These are phyloP conservation scores for Otus sunia DNA, from an alignment of 2,113 vertebrate genomes.

Conservation along the genomic window DNA sequence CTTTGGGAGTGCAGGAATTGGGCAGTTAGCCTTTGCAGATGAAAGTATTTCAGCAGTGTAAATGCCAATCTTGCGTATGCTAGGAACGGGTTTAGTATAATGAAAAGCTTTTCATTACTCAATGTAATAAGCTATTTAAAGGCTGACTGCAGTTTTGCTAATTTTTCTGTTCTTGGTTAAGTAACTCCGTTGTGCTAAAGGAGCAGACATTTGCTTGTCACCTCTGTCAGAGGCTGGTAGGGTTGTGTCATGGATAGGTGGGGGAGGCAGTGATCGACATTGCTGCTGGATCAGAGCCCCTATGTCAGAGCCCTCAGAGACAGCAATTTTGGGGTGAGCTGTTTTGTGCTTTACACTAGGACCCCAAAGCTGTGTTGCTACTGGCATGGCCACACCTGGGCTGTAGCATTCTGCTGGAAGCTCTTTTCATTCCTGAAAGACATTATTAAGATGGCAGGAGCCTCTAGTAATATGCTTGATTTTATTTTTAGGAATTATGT, in stretches of 20 bases:
- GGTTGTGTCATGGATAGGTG: background rate
- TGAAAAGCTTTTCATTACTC: background rate
- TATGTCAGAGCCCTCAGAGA: background rate
- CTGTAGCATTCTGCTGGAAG: background rate
- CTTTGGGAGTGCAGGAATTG: background rate
- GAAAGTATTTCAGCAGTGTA: background rate
- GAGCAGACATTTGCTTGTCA: background rate
- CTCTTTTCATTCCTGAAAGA: background rate
- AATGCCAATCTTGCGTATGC: background rate
- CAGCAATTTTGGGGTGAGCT: background rate
- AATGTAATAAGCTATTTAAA: background rate
- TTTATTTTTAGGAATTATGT: background rate
- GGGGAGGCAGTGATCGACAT: no score
- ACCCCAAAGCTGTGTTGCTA: background rate
- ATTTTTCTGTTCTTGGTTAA: background rate
- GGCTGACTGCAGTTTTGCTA: background rate
- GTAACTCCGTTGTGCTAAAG: rapidly evolving
- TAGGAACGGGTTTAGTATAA: background rate
- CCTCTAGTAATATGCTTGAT: background rate
- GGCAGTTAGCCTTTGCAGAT: background rate
- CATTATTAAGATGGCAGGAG: background rate
- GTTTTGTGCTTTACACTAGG: background rate
- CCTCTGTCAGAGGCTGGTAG: background rate
- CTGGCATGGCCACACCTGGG: background rate
- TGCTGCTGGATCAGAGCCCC: background rate